Conservation (phyloP, 2,113 vertebrate genomes). For the Pithys albifrons region DNA sequence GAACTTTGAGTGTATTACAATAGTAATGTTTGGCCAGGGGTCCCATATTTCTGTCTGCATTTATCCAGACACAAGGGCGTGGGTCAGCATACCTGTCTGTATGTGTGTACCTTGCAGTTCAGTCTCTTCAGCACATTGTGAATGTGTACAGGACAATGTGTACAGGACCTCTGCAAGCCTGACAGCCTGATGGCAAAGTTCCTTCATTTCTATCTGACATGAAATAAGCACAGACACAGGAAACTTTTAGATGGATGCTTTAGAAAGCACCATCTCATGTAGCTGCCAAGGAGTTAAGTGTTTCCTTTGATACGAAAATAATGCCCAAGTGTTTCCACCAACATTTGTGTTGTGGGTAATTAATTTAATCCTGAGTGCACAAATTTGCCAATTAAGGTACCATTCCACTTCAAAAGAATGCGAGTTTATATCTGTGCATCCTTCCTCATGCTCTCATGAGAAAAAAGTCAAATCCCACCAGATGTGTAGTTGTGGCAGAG, state of each 20-base stretch:
- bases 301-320: neutral
- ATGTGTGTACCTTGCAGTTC: neutral
- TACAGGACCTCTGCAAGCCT: neutral
- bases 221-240: neutral
- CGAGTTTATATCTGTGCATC: neutral
- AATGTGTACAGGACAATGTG: neutral
- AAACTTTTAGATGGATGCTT: neutral
- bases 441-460: neutral
- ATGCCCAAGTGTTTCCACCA: neutral
- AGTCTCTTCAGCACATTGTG: neutral
- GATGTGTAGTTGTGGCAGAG: neutral
- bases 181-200: neutral
- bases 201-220: neutral
- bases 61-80: neutral
- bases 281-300: neutral
- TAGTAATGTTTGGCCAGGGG: neutral
- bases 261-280: neutral
- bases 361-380: neutral
- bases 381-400: neutral
- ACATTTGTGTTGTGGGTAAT: neutral
- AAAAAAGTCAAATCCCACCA: neutral
- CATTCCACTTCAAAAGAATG: neutral
- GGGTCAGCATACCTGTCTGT: neutral
- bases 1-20: neutral
- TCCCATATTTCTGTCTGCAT: neutral